A percentile compares a stretch with the other conserved stretches of the same genome.
Conservation (phyloP, 64 coral and sea anemone species). For the Pachyseris speciosa region DNA sequence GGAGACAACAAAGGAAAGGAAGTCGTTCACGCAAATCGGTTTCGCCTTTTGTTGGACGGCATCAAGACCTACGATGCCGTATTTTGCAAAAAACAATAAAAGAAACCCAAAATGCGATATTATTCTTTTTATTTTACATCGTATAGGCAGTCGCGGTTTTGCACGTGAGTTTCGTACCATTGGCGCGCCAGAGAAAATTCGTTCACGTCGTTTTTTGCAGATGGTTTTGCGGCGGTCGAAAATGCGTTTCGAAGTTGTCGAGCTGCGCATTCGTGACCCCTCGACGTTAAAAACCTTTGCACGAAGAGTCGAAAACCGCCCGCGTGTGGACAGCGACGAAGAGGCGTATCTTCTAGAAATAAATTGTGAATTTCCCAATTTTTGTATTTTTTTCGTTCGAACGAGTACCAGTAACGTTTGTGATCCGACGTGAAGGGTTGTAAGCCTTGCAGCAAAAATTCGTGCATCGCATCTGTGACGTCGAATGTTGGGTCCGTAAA, state of each 20-base stretch:
- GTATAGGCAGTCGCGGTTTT: not conserved
- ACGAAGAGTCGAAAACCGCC: not conserved
- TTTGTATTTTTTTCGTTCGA: not conserved
- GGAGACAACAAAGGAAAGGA: not conserved
- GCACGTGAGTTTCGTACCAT: not conserved
- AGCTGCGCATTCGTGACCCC: not conserved
- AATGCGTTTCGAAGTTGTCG: not conserved
- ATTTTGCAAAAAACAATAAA: not conserved
- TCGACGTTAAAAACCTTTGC: not conserved
- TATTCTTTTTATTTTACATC: not conserved
- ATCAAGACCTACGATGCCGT: not conserved
- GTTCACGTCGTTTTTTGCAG: not conserved
- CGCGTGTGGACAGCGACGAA: not conserved
- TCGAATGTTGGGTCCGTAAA: not conserved
- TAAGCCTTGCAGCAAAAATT: not conserved
- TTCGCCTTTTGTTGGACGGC: not conserved
- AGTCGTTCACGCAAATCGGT: not conserved
- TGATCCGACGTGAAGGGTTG: not conserved
- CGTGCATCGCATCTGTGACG: not conserved
- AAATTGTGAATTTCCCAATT: not conserved
- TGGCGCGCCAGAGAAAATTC: not conserved
- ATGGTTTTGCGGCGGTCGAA: not conserved
- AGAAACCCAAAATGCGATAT: not conserved
- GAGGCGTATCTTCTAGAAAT: not conserved
- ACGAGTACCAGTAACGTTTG: not conserved